Conservation (phyloP, 1,140 invertebrate species). For the Ylistrum balloti region DNA sequence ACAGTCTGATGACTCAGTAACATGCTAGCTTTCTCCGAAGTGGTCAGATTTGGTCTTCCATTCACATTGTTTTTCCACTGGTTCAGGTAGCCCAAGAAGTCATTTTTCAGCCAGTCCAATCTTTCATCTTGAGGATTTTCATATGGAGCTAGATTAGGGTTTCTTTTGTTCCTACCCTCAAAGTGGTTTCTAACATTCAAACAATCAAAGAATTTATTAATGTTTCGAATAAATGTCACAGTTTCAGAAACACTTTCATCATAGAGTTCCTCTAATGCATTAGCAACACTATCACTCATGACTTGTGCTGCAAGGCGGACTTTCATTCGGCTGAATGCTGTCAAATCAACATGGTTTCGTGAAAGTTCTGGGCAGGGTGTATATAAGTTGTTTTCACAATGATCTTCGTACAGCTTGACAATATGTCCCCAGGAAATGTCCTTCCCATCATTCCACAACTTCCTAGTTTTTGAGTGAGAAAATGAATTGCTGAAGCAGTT, state of each 20-base stretch:
- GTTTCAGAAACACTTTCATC: slow-evolving; percentile 49
- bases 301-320: slow-evolving; percentile 61
- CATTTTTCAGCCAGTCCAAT: slow-evolving; percentile 51
- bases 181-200: slow-evolving; percentile 60
- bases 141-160: slow-evolving; percentile 50
- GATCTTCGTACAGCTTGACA: slow-evolving; percentile 60
- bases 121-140: slow-evolving; percentile 45
- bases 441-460: slow-evolving; percentile 59
- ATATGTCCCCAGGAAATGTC: slow-evolving; percentile 60
- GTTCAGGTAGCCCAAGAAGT: too few relatives aligned
- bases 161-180: slow-evolving; percentile 55
- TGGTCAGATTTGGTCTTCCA: too few relatives aligned
- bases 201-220: slow-evolving; percentile 63
- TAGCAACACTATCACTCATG: background rate
- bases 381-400: slow-evolving; percentile 55
- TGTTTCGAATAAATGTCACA: slow-evolving; percentile 46
- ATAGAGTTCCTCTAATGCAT: slow-evolving; percentile 58
- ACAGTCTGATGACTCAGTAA: too few relatives aligned
- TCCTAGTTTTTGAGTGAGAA: slow-evolving; percentile 55
- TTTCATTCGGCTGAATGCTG: slow-evolving; percentile 56
- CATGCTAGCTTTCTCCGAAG: too few relatives aligned
- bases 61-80: too few relatives aligned
- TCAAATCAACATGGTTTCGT: slow-evolving; percentile 52
- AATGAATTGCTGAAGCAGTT: slow-evolving; percentile 65
- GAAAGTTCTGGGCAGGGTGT: slow-evolving; percentile 53